phyloP scores from a whole-genome alignment of 1,140 invertebrate genomes.

The Drosophila navojoa region DNA sequence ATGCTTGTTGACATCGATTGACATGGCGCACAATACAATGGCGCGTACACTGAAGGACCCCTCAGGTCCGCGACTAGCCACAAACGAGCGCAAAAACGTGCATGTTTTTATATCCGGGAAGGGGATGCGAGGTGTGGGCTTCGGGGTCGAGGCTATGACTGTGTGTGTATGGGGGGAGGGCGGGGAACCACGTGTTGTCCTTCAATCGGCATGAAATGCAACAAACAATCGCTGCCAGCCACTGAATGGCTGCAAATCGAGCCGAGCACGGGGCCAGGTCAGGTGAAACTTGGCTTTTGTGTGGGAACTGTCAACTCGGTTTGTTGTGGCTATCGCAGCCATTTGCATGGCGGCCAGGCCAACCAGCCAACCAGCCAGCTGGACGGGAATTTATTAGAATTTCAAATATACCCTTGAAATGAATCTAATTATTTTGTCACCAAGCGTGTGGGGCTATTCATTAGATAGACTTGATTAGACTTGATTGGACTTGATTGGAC shows the following conservation, averaged over 20 bases:
- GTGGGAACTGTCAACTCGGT: slow-evolving; percentile 47
- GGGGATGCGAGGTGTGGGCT: too few relatives aligned
- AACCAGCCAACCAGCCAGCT: slow-evolving; percentile 18
- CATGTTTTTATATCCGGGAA: slow-evolving; percentile 11
- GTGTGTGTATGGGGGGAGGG: background rate
- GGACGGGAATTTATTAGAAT: slow-evolving; percentile 28
- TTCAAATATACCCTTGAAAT: background rate
- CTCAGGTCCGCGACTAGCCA: slow-evolving; percentile 19
- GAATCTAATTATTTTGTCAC: background rate
- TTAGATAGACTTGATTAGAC: background rate
- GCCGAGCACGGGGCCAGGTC: slow-evolving; percentile 14
- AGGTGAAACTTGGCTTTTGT: slow-evolving; percentile 28
- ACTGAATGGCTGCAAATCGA: slow-evolving; percentile 21
- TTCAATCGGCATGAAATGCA: slow-evolving; percentile 62
- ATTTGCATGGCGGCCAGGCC: slow-evolving; percentile 15
- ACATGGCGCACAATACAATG: slow-evolving; percentile 44
- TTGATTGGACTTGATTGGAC: too few relatives aligned
- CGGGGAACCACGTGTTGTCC: slow-evolving; percentile 62
- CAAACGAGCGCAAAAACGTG: slow-evolving; percentile 23
- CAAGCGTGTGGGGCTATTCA: background rate
- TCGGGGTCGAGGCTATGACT: slow-evolving; percentile 27
- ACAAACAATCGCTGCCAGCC: slow-evolving; percentile 44
- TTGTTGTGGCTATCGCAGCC: slow-evolving; percentile 51
- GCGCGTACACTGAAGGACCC: slow-evolving; percentile 30
- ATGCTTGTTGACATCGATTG: slow-evolving; percentile 73